These are phyloP conservation scores for Oreochromis mossambicus DNA, from an alignment of 2,797 vertebrate genomes.

Conservation along the genomic window DNA sequence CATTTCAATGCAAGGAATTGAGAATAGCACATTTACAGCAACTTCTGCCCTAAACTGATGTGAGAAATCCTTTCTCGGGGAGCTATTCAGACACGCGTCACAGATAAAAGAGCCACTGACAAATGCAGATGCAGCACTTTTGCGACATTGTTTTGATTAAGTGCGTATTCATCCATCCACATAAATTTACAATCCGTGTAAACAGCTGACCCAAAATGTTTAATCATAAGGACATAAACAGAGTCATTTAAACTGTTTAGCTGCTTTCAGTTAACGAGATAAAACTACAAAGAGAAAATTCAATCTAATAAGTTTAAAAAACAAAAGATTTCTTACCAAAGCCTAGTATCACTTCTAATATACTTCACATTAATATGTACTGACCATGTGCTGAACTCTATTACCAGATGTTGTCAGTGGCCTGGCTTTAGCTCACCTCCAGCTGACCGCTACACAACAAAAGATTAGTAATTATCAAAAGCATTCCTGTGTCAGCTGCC, in stretches of 20 bases:
- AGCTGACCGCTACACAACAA: constrained; percentile 13
- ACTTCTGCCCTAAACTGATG: background rate
- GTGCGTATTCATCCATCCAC: background rate
- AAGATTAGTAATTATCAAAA: constrained; percentile 29
- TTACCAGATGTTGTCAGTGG: constrained; percentile 2
- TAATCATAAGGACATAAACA: background rate
- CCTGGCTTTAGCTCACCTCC: constrained; percentile 18
- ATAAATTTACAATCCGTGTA: background rate
- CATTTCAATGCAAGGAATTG: background rate
- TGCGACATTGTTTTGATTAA: background rate
- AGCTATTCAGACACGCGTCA: background rate
- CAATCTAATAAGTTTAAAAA: background rate
- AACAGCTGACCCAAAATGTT: background rate
- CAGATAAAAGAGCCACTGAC: background rate
- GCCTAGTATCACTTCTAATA: background rate
- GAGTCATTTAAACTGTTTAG: background rate
- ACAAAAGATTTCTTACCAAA: background rate
- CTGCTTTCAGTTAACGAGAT: background rate
- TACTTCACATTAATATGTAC: background rate
- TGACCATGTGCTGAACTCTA: constrained; percentile 6
- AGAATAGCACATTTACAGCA: background rate
- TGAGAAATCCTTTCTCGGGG: background rate
- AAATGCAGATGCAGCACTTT: background rate
- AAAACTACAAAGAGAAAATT: background rate
- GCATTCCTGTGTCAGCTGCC: constrained; percentile 11